Conservation (phyloP, 2,113 vertebrate species). For the Chlorocebus sabaeus region DNA sequence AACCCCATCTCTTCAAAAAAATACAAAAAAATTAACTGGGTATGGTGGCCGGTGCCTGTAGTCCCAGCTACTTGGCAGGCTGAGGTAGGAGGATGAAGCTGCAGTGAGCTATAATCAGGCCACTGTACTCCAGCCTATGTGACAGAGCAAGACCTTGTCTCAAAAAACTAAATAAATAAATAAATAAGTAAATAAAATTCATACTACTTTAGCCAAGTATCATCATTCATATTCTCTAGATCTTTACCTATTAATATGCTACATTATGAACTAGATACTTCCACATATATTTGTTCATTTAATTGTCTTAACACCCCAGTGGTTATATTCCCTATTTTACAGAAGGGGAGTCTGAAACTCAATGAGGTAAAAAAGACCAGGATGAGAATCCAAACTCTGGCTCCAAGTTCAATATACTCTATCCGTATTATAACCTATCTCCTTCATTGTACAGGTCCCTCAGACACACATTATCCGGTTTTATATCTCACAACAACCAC, state of each 20-base stretch:
- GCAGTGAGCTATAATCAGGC: too few relatives aligned
- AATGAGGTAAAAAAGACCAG: background rate
- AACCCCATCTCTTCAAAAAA: too few relatives aligned
- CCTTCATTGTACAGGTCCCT: background rate
- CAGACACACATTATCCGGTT: background rate
- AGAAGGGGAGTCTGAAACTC: background rate
- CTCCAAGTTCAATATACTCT: slow-evolving; percentile 3
- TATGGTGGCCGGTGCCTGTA: too few relatives aligned
- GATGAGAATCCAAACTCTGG: background rate
- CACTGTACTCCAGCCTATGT: too few relatives aligned
- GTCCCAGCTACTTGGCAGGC: too few relatives aligned
- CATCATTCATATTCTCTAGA: background rate
- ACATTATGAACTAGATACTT: background rate
- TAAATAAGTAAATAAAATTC: background rate
- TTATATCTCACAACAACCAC: background rate
- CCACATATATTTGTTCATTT: background rate
- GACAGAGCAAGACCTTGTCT: too few relatives aligned
- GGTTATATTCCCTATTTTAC: background rate
- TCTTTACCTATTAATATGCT: slow-evolving; percentile 8
- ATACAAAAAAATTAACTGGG: too few relatives aligned
- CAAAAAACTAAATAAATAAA: background rate
- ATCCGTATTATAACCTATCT: background rate
- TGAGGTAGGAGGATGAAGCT: too few relatives aligned
- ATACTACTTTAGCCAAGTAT: background rate
- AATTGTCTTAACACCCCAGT: background rate